Evolutionary conservation across 2,113 vertebrate species (phyloP), one percentile per base, ranked within the genome.

Genomic region (Muntiacus muntjak): DNA sequence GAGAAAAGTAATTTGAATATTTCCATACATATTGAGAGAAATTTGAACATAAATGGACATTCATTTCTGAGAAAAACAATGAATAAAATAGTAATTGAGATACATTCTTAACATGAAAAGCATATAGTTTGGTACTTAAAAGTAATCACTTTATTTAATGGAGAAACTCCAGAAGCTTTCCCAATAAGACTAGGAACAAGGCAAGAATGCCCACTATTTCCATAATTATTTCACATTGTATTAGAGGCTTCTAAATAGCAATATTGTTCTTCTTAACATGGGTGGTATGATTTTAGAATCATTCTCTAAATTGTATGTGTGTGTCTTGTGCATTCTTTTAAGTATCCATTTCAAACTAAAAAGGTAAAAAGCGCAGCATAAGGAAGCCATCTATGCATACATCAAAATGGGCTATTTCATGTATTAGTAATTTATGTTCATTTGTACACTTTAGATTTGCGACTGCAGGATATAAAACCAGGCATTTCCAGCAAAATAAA

Each of bases 391-490:
- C 21, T 28, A 57, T 6, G 33, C 9, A 62, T 60, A 91, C 13
- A 90, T 92, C 97, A 74, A 87, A 94, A 91, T 57, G 5, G 36
- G 26, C 13, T 84, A 47, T 91, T 97, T 64, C 7, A 62, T 54
- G 6, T 76, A 7, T 26, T 26, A 76, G 23, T 43, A 58, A 96
- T 90, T 94, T 95, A 85, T 95, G n/a, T 64, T 74, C 21, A 84
- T 71, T 92, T 96, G 52, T 95, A 71, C 60, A 92, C 52, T 95
- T 93, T 50, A 93, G 92, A 95, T 94, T 87, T 95, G 84, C 84
- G 62, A 19, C 71, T 89, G 21, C 78, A 62, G 33, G 9, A 45
- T 43, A 71, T 67, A 96, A 93, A 96, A 47, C 36, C 40, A 93
- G 47, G 36, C 26, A 89, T 92, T 96, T 91, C 88, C 71, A 90